phyloP scores from a whole-genome alignment of 2,888 invertebrate species.

The Himalopsyche tibetana region DNA sequence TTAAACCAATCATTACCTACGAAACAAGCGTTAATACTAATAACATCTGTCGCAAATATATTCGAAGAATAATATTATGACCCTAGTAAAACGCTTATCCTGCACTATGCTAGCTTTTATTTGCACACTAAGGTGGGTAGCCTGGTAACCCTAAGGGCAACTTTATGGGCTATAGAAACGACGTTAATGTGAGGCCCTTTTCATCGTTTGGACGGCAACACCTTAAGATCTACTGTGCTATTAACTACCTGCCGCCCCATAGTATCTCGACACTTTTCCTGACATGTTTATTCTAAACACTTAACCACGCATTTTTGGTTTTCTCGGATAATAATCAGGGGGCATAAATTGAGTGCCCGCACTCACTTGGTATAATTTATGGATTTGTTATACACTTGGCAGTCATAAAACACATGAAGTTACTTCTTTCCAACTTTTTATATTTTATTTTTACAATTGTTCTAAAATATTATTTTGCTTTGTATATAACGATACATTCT shows the following conservation, averaged over 20 bases:
- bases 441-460: too few species aligned
- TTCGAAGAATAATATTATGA: conserved; percentile 32
- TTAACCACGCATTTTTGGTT: conserved; percentile 38
- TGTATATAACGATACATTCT: too few species aligned
- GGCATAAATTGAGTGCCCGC: background rate
- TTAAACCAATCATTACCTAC: background rate
- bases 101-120: conserved; percentile 26
- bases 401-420: background rate
- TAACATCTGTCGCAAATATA: conserved; percentile 27
- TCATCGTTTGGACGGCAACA: conserved; percentile 42
- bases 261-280: conserved; percentile 35
- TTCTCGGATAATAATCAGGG: conserved; percentile 37
- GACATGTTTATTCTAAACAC: conserved; percentile 43
- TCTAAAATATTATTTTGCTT: too few species aligned
- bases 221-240: conserved; percentile 32
- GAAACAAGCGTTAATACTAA: background rate
- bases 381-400: conserved; percentile 7
- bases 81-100: conserved; percentile 40
- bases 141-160: conserved; percentile 31
- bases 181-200: conserved; percentile 37
- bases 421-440: too few species aligned
- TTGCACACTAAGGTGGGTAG: conserved; percentile 35
- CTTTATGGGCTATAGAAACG: conserved; percentile 38
- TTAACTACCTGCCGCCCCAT: conserved; percentile 30
- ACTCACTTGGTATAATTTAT: background rate